phyloP scores from a whole-genome alignment of 1,140 invertebrate genomes.

The Cherax destructor region DNA sequence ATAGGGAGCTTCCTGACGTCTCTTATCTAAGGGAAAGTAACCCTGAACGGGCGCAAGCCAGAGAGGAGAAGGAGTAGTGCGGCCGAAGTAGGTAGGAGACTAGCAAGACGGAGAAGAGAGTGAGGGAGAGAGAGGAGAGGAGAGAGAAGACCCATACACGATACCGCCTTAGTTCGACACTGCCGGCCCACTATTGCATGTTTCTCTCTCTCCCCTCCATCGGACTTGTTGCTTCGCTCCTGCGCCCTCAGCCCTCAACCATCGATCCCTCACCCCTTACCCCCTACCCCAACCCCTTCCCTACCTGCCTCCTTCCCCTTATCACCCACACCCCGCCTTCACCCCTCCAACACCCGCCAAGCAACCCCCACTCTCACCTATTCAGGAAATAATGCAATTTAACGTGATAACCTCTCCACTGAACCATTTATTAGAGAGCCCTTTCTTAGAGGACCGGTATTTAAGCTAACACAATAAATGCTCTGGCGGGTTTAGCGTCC shows the following conservation, averaged over 20 bases:
- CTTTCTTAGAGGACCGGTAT: slow-evolving; percentile 16
- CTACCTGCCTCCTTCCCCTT: background rate
- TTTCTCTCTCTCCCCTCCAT: slow-evolving; percentile 18
- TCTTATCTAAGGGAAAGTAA: background rate
- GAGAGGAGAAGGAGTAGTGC: no score
- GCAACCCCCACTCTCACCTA: slow-evolving; percentile 21
- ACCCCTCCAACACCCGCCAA: background rate
- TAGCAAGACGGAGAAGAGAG: background rate
- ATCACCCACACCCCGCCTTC: no score
- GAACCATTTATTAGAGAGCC: slow-evolving; percentile 33
- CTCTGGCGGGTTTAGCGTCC: background rate
- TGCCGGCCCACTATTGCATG: slow-evolving; percentile 46
- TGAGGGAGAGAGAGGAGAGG: slow-evolving; percentile 17
- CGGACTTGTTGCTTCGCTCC: slow-evolving; percentile 19
- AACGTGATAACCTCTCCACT: slow-evolving; percentile 31
- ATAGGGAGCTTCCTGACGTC: background rate
- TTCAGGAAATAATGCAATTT: slow-evolving; percentile 42
- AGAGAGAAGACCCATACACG: slow-evolving; percentile 31
- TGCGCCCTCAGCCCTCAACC: slow-evolving; percentile 33
- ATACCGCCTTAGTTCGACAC: slow-evolving; percentile 28
- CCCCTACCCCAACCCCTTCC: background rate
- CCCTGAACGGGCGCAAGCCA: background rate
- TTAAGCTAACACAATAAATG: slow-evolving; percentile 30
- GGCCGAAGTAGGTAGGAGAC: background rate
- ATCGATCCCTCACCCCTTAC: slow-evolving; percentile 29